Conservation (phyloP, 1,140 invertebrate genomes). For the Plodia interpunctella region DNA sequence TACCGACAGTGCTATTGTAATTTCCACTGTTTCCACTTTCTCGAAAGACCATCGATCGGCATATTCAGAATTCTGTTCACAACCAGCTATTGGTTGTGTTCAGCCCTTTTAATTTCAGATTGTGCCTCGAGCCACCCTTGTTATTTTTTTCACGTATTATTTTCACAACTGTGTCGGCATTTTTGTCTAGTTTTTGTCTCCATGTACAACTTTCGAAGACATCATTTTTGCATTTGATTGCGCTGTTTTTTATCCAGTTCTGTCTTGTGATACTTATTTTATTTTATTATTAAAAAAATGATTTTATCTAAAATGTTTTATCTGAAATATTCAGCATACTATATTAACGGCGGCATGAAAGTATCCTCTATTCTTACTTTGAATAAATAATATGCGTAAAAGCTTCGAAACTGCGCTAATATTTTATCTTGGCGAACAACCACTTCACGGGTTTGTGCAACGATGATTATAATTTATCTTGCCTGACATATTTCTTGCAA, state of each 20-base stretch:
- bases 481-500: not conserved
- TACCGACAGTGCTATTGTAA: too few relatives aligned
- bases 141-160: not conserved
- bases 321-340: not conserved
- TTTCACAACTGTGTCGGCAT: not conserved
- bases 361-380: conserved; percentile 49
- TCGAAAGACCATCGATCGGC: too few relatives aligned
- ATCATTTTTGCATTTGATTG: too few relatives aligned
- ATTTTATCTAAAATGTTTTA: not conserved
- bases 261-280: too few relatives aligned
- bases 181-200: not conserved
- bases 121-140: not conserved
- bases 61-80: conserved; percentile 4
- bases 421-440: conserved; percentile 33
- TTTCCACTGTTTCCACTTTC: too few relatives aligned
- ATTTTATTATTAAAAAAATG: too few relatives aligned
- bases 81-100: conserved; percentile 7
- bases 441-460: conserved; percentile 12
- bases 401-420: conserved; percentile 48
- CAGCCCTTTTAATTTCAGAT: conserved; percentile 10
- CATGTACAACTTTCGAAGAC: too few relatives aligned
- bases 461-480: conserved; percentile 7
- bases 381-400: conserved; percentile 57
- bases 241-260: too few relatives aligned
- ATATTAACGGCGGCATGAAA: conserved; percentile 16